Conservation (phyloP, 92 coral and sea anemone genomes). For the Palythoa heliodiscus region DNA sequence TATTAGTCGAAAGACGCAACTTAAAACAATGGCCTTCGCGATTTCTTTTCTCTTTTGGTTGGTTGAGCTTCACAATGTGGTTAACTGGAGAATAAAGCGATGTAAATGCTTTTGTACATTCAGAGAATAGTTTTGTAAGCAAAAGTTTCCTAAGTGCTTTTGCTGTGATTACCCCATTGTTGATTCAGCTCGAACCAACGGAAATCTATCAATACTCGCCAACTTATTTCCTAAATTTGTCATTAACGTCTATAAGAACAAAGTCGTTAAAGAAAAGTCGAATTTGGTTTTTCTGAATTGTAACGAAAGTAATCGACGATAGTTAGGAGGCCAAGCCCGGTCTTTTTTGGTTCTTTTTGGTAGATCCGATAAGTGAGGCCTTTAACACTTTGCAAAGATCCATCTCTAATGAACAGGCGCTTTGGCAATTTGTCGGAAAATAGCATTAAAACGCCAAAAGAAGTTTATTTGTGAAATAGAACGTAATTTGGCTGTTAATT, state of each 20-base stretch:
- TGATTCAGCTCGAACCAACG: not conserved
- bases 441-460: not conserved
- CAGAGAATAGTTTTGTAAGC: constrained; percentile 26
- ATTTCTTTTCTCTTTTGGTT: not conserved
- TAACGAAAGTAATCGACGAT: not conserved
- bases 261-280: constrained; percentile 9
- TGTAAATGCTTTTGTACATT: constrained; percentile 24
- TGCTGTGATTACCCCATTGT: constrained; percentile 33
- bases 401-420: constrained; percentile 1
- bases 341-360: not conserved
- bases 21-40: not conserved
- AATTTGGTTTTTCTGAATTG: not conserved
- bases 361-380: not conserved
- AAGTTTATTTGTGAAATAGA: not conserved
- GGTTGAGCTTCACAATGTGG: constrained; percentile 5
- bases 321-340: not conserved
- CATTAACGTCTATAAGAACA: constrained; percentile 4
- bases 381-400: not conserved
- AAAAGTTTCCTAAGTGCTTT: constrained; percentile 26
- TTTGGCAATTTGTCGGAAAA: constrained; percentile 10
- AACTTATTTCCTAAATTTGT: constrained; percentile 5
- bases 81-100: constrained; percentile 7
- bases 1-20: not conserved
- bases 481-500: not conserved
- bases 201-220: constrained; percentile 32